Conservation (phyloP, 2,113 vertebrate genomes). For the Cololabis saira region DNA sequence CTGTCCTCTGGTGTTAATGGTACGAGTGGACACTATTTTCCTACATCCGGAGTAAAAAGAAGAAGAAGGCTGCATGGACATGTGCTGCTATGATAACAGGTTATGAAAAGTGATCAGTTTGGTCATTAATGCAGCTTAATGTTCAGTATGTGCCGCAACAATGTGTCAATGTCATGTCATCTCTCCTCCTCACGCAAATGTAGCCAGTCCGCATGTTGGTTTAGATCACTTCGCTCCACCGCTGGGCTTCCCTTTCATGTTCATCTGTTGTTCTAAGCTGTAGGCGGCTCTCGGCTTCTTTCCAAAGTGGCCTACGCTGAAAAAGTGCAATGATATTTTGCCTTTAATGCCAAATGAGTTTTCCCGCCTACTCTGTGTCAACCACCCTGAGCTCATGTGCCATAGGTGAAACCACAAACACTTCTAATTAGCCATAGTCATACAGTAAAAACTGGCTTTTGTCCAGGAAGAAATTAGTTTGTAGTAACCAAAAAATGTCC, state of each 20-base stretch:
- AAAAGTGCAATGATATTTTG: conserved; percentile 36
- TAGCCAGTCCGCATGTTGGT: conserved; percentile 23
- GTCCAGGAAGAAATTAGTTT: background rate
- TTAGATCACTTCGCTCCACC: conserved; percentile 30
- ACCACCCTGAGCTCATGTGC: conserved; percentile 19
- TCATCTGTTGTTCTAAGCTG: conserved; percentile 43
- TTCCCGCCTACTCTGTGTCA: conserved; percentile 44
- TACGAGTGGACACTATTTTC: no score
- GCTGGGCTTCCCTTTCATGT: conserved; percentile 40
- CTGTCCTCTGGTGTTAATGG: background rate
- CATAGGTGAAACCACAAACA: conserved; percentile 15
- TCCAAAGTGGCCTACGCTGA: conserved; percentile 55
- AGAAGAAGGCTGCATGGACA: background rate
- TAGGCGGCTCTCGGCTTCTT: conserved; percentile 36
- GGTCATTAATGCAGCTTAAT: background rate
- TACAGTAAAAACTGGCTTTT: background rate
- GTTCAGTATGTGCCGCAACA: conserved; percentile 3
- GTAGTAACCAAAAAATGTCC: no score
- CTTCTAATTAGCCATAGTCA: background rate
- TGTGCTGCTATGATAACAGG: background rate
- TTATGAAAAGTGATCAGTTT: background rate
- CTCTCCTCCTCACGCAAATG: conserved; percentile 16
- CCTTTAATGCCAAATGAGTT: conserved; percentile 47
- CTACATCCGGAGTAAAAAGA: no score
- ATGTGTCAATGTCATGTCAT: conserved; percentile 23